Evolutionary conservation across 2,113 vertebrate species (phyloP).

Genomic region (Illadopsis cleaveri): DNA sequence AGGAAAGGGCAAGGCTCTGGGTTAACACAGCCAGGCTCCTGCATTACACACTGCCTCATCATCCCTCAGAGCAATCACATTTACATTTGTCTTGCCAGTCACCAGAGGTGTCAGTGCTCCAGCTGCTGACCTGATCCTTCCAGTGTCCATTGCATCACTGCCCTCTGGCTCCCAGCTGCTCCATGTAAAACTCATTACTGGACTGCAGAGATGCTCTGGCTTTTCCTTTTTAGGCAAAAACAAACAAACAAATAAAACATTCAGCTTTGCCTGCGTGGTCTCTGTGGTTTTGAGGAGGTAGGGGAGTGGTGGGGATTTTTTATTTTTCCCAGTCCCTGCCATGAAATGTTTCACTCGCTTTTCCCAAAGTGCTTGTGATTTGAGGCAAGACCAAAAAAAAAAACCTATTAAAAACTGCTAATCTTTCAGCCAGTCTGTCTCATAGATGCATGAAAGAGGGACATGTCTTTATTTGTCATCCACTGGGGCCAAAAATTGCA

Average conservation of each 20-base stretch:
- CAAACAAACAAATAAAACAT: slow-evolving; percentile 40
- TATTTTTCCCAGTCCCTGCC: neutral
- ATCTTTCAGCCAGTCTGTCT: neutral
- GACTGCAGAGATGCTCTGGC: neutral
- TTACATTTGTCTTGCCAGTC: neutral
- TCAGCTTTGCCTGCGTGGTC: neutral
- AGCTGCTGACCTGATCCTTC: neutral
- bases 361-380: neutral
- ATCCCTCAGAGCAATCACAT: neutral
- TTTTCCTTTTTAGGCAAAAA: slow-evolving; percentile 37
- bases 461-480: neutral
- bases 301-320: neutral
- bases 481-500: neutral
- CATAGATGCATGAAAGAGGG: neutral
- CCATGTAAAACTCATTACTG: neutral
- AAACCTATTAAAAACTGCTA: neutral
- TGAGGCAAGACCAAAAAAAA: neutral
- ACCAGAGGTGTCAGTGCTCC: neutral
- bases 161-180: neutral
- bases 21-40: neutral
- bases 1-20: neutral
- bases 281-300: slow-evolving; percentile 6
- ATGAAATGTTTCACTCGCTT: neutral
- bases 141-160: neutral
- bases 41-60: neutral